Evolutionary conservation across 2,797 vertebrate species (phyloP), one percentile per base, ranked within the genome.

Genomic region (Tympanoctomys barrerae): DNA sequence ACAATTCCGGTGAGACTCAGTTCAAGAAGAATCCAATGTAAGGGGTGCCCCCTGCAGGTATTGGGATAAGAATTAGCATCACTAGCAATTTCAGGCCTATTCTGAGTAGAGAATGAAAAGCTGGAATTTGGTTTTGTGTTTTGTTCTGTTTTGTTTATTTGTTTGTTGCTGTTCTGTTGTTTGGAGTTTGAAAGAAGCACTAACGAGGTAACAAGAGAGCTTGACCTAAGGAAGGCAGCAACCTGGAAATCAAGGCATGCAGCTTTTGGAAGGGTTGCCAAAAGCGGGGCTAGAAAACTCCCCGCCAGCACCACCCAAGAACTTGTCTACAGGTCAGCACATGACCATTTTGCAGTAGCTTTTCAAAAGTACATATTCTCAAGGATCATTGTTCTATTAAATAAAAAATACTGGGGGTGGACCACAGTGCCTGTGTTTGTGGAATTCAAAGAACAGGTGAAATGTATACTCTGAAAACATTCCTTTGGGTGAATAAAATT

Each of bases 1-100:
- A 73, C 31, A 3, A 28, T 73, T 62, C 10, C 10, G 3, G 3
- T 2, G 77, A 9, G 33, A 33, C 10, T 0, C 77, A 9, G 1
- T n/a, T 33, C 88, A 24, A 39, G 28, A 73, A 95, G 70, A 90
- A 70, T 8, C 36, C 71, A 85, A 24, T 96, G 87, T 18, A 42
- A 86, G 93, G 89, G 68, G 94, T 4, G 46, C 95, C 89, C 93
- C 75, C 93, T 97, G 89, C 81, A 88, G 96, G 82, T 42, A 6
- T 46, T 52, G 31, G 22, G 64, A 46, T 2, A 80, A 57, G 82
- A 95, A 61, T 49, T 62, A 75, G 57, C 42, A 81, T 61, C 26
- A 24, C 49, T 10, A 39, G n/a, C 16, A 33, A 80, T 28, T 70
- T 49, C 59, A 89, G 54, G 39, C 39, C 59, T 4, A 7, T 22